phyloP scores from a whole-genome alignment of 2,797 vertebrate genomes.

The Melanotaenia parkinsoni region DNA sequence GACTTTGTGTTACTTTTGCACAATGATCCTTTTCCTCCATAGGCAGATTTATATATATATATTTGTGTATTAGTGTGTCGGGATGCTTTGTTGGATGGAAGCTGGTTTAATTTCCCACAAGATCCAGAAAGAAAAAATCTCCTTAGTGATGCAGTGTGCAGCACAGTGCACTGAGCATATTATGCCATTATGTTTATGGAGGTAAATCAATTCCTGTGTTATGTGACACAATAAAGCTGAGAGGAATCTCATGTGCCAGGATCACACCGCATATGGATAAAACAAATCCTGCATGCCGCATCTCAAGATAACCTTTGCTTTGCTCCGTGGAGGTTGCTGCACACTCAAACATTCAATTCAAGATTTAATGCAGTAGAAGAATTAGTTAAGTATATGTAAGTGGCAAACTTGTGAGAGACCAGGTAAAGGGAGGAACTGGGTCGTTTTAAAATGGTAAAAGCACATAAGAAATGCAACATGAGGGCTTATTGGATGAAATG shows the following conservation, averaged over 20 bases:
- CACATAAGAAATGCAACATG: too few species aligned
- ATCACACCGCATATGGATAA: constrained; percentile 34
- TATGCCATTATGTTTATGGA: constrained; percentile 76
- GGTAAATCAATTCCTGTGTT: constrained; percentile 75
- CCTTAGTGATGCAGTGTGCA: constrained; percentile 54
- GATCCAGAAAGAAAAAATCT: constrained; percentile 73
- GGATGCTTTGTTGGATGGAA: constrained; percentile 42
- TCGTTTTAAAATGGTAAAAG: background rate
- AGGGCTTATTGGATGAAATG: background rate
- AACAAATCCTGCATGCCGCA: constrained; percentile 24
- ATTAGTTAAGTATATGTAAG: background rate
- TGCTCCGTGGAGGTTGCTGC: constrained; percentile 1
- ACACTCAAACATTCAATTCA: background rate
- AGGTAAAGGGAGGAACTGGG: background rate
- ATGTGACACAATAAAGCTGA: constrained; percentile 60
- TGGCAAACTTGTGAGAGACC: background rate
- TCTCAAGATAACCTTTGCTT: constrained; percentile 35
- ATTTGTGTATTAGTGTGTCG: constrained; percentile 27
- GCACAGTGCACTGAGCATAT: constrained; percentile 71
- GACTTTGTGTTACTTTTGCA: constrained; percentile 6
- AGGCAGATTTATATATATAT: constrained; percentile 15
- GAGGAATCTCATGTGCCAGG: constrained; percentile 43
- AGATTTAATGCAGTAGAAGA: background rate
- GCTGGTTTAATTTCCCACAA: constrained; percentile 78
- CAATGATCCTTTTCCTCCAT: constrained; percentile 33